Evolutionary conservation across 2,113 vertebrate genomes (phyloP).

Genomic region (Hemiprocne comata): DNA sequence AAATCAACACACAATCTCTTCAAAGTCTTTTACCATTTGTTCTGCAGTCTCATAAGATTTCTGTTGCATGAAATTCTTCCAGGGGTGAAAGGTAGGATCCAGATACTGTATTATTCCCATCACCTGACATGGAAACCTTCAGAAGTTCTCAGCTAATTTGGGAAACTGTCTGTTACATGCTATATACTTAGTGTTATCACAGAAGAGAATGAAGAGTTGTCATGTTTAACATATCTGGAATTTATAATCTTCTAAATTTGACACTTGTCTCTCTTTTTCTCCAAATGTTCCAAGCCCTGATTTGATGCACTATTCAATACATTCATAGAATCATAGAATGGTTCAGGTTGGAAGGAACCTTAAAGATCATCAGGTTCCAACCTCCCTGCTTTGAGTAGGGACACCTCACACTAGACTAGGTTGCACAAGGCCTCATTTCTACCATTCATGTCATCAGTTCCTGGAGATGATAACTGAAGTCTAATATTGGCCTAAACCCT

Average conservation of each 20-base stretch:
- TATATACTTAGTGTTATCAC: background rate
- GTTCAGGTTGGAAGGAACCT: no score
- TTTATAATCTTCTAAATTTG: background rate
- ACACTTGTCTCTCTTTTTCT: background rate
- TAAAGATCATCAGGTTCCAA: no score
- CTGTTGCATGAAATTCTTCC: background rate
- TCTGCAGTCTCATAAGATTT: background rate
- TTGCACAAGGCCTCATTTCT: background rate
- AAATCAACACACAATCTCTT: background rate
- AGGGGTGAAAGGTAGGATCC: background rate
- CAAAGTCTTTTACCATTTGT: background rate
- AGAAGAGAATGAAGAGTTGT: background rate
- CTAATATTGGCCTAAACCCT: background rate
- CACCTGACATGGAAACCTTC: background rate
- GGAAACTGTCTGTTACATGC: background rate
- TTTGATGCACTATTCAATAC: background rate
- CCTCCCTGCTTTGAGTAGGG: no score
- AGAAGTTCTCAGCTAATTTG: background rate
- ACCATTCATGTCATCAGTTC: background rate
- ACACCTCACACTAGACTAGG: no score
- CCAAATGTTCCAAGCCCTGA: background rate
- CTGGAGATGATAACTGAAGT: background rate
- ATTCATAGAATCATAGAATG: background rate
- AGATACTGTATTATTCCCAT: background rate
- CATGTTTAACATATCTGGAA: background rate